A percentile compares a stretch with the other conserved stretches of the same genome.
phyloP scores from a whole-genome alignment of 2,113 vertebrate genomes.

The Odontesthes bonariensis region DNA sequence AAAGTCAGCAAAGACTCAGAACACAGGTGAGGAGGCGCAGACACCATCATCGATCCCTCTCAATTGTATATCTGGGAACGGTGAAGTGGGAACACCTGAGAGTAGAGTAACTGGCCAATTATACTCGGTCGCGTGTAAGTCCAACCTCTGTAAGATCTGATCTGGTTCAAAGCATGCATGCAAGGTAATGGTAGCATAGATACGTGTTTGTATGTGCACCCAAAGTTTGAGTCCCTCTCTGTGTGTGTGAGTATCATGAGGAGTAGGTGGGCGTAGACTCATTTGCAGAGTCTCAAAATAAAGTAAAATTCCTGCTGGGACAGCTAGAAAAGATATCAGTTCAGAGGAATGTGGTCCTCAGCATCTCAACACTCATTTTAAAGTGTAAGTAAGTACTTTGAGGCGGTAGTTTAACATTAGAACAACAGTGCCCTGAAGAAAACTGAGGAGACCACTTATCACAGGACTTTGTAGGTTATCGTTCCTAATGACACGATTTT shows the following conservation, averaged over 20 bases:
- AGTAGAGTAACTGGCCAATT: too few species aligned
- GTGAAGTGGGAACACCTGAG: conserved; percentile 28
- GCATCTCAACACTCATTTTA: conserved; percentile 29
- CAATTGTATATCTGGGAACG: conserved; percentile 41
- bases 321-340: conserved; percentile 50
- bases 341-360: conserved; percentile 26
- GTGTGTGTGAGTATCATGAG: conserved; percentile 4
- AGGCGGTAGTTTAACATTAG: conserved; percentile 29
- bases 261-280: conserved; percentile 19
- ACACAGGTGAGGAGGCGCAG: conserved; percentile 52
- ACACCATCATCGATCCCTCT: conserved; percentile 59
- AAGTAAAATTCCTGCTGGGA: conserved; percentile 36
- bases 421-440: conserved; percentile 30
- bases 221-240: neutral
- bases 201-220: conserved; percentile 1
- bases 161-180: conserved; percentile 11
- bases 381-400: conserved; percentile 25
- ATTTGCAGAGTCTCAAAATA: conserved; percentile 40
- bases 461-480: conserved; percentile 37
- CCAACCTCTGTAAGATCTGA: too few species aligned
- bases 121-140: too few species aligned
- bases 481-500: conserved; percentile 41
- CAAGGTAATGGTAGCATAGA: too few species aligned
- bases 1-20: conserved; percentile 31
- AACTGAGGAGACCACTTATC: conserved; percentile 36